Percentiles rank a stretch among this genome's conserved stretches.
phyloP scores from a whole-genome alignment of 2,113 vertebrate genomes.

The Tupaia chinensis region DNA sequence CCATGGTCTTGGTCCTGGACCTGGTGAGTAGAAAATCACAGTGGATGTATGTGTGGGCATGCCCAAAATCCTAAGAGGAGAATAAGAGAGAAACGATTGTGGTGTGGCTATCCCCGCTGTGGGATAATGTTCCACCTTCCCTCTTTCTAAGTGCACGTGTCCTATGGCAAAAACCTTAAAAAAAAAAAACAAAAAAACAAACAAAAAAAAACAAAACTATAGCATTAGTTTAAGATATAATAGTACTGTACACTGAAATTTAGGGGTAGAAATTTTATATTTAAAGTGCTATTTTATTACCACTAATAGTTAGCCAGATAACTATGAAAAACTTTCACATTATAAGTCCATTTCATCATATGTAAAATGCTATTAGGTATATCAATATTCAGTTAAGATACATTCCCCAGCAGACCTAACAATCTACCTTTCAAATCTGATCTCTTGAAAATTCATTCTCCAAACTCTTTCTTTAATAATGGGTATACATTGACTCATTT shows the following conservation, averaged over 20 bases:
- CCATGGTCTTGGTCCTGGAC: too few species aligned
- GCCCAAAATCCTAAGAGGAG: too few species aligned
- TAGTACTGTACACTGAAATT: not conserved
- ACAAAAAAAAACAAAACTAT: too few species aligned
- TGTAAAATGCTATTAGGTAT: not conserved
- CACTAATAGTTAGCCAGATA: not conserved
- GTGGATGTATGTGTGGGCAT: too few species aligned
- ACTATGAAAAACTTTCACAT: not conserved
- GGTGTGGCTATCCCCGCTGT: too few species aligned
- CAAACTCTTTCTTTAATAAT: not conserved
- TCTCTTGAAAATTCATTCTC: not conserved
- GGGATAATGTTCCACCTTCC: too few species aligned
- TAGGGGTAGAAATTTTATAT: not conserved
- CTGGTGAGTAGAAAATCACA: too few species aligned
- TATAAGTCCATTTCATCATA: not conserved
- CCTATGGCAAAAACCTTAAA: too few species aligned
- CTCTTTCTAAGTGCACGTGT: too few species aligned
- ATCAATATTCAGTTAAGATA: not conserved
- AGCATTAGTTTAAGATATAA: not conserved
- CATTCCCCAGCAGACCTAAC: not conserved
- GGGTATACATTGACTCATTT: not conserved
- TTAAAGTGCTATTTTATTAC: not conserved
- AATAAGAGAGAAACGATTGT: too few species aligned
- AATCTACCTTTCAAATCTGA: not conserved
- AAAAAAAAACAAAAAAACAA: too few species aligned